Conservation (phyloP, 1,140 invertebrate species). For the Leptopilina clavipes region DNA sequence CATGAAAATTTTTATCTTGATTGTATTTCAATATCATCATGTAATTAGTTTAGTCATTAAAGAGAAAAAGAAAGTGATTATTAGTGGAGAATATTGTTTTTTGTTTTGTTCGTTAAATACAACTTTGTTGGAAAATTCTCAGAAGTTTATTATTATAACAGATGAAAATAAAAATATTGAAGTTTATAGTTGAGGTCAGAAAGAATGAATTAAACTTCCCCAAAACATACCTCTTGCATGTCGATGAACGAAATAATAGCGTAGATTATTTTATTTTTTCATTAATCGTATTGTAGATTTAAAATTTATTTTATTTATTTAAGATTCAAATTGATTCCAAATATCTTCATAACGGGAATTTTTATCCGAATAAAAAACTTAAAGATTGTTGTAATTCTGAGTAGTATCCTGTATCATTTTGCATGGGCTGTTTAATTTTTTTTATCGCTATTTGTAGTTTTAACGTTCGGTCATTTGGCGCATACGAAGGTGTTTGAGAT, state of each 20-base stretch:
- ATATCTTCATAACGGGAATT: not conserved
- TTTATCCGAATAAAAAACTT: slow-evolving; percentile 6
- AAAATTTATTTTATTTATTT: not conserved
- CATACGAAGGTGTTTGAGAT: slow-evolving; percentile 61
- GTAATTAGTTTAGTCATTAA: too few relatives aligned
- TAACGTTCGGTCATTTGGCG: slow-evolving; percentile 63
- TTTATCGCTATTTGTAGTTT: slow-evolving; percentile 69
- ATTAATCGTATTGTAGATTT: not conserved
- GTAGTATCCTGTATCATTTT: slow-evolving; percentile 64
- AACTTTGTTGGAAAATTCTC: too few relatives aligned
- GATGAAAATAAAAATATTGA: slow-evolving; percentile 1
- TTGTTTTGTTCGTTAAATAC: too few relatives aligned
- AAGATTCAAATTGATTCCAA: not conserved
- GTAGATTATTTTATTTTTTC: slow-evolving; percentile 31
- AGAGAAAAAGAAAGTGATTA: too few relatives aligned
- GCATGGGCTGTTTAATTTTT: slow-evolving; percentile 69
- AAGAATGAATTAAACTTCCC: slow-evolving; percentile 70
- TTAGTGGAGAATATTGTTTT: too few relatives aligned
- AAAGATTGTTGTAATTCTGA: slow-evolving; percentile 56
- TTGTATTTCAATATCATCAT: too few relatives aligned
- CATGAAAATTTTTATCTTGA: too few relatives aligned
- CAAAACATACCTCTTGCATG: slow-evolving; percentile 72
- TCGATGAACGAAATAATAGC: too few relatives aligned
- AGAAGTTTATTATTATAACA: too few relatives aligned
- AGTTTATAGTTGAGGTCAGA: slow-evolving; percentile 68